Evolutionary conservation across 2,113 vertebrate genomes (phyloP).

Genomic region (Salvelinus alpinus): DNA sequence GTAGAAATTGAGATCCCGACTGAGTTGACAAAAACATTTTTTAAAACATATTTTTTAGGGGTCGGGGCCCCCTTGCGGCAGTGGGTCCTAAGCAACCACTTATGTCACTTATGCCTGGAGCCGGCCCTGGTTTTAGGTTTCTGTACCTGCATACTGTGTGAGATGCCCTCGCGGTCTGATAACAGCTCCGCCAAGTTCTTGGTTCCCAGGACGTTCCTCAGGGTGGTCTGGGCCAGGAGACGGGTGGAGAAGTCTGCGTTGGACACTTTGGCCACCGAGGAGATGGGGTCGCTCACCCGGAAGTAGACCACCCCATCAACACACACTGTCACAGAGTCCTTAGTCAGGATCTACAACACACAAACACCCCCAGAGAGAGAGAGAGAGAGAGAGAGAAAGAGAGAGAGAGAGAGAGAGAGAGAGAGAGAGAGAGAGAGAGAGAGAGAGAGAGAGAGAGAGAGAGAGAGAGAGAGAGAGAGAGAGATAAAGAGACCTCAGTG

Average conservation of each 20-base stretch:
- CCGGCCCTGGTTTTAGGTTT: neutral
- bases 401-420: neutral
- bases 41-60: no score
- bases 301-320: constrained; percentile 90
- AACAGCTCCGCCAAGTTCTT: constrained; percentile 83
- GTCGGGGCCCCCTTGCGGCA: neutral
- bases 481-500: neutral
- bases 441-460: neutral
- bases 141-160: constrained; percentile 84
- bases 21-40: no score
- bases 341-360: constrained; percentile 79
- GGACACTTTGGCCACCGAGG: constrained; percentile 81
- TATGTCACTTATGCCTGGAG: no score
- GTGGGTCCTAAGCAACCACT: no score
- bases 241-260: constrained; percentile 82
- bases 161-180: constrained; percentile 83
- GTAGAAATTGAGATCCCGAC: neutral
- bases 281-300: constrained; percentile 79
- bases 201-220: constrained; percentile 85
- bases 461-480: neutral
- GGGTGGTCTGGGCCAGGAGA: constrained; percentile 84
- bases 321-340: constrained; percentile 83
- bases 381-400: neutral
- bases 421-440: neutral
- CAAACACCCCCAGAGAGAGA: neutral